A percentile compares a stretch with the other conserved stretches of the same genome.
Conservation (phyloP, 2,888 invertebrate species). For the Pterostichus niger region DNA sequence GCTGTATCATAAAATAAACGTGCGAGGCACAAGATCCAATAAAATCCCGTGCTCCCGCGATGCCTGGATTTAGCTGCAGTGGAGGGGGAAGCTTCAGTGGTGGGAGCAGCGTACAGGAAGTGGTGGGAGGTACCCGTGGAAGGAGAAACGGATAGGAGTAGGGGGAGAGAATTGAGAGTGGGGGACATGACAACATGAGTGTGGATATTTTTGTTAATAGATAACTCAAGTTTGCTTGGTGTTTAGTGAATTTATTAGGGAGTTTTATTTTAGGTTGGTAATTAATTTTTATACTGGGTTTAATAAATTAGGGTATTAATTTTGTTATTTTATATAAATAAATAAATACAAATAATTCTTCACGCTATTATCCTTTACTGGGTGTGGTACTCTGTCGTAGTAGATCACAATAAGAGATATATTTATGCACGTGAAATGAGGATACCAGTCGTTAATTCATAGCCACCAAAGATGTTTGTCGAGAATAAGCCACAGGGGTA, state of each 20-base stretch:
- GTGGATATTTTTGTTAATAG: constrained; percentile 45
- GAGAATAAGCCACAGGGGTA: no score
- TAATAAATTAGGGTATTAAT: neutral
- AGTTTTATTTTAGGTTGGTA: constrained; percentile 31
- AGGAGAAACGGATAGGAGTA: neutral
- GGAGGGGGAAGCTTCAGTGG: constrained; percentile 22
- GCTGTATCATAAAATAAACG: constrained; percentile 53
- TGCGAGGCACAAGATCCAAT: constrained; percentile 21
- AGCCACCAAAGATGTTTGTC: no score
- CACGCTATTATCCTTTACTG: no score
- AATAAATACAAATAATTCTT: no score
- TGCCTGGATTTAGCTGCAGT: constrained; percentile 47
- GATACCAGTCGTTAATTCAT: no score
- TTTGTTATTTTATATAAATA: no score
- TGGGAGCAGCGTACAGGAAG: neutral
- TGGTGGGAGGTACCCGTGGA: neutral
- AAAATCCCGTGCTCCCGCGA: constrained; percentile 21
- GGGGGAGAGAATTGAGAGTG: neutral
- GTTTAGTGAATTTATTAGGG: constrained; percentile 8
- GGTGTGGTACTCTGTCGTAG: no score
- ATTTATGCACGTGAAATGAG: no score
- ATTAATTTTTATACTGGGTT: neutral
- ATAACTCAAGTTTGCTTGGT: neutral
- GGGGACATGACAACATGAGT: constrained; percentile 5
- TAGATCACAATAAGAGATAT: no score